Conservation (phyloP, 2,113 vertebrate genomes). For the Ellobius talpinus region DNA sequence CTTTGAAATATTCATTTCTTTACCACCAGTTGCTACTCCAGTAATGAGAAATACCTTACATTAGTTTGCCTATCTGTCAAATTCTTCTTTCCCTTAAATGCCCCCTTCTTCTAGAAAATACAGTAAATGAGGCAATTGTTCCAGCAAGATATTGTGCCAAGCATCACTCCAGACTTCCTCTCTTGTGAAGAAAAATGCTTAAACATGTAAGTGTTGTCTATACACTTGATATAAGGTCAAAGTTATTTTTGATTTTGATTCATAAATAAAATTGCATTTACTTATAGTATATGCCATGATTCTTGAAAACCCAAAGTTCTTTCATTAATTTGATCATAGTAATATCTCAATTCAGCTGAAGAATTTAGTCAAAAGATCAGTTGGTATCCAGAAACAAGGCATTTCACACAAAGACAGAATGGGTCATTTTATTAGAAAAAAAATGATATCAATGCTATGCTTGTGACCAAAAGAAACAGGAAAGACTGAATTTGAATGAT, state of each 20-base stretch:
- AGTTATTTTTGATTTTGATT: background rate
- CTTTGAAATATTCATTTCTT: background rate
- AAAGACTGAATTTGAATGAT: slow-evolving; percentile 3
- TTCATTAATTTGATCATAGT: background rate
- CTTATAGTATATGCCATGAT: background rate
- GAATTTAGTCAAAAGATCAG: background rate
- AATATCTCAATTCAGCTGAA: background rate
- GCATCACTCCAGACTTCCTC: background rate
- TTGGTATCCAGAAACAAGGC: background rate
- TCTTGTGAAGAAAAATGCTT: background rate
- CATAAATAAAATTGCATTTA: background rate
- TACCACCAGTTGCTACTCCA: background rate
- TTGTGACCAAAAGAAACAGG: background rate
- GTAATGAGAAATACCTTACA: background rate
- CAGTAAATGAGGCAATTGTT: background rate
- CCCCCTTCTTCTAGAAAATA: background rate
- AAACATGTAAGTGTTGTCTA: background rate
- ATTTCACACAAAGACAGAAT: background rate
- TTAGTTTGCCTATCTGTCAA: background rate
- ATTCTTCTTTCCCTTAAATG: background rate
- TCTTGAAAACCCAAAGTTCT: background rate
- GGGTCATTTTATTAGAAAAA: background rate
- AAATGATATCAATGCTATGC: background rate
- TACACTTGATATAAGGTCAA: slow-evolving; percentile 14
- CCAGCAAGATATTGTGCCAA: background rate